Conservation (phyloP, 2,888 invertebrate genomes). For the Stegana nigrithorax region DNA sequence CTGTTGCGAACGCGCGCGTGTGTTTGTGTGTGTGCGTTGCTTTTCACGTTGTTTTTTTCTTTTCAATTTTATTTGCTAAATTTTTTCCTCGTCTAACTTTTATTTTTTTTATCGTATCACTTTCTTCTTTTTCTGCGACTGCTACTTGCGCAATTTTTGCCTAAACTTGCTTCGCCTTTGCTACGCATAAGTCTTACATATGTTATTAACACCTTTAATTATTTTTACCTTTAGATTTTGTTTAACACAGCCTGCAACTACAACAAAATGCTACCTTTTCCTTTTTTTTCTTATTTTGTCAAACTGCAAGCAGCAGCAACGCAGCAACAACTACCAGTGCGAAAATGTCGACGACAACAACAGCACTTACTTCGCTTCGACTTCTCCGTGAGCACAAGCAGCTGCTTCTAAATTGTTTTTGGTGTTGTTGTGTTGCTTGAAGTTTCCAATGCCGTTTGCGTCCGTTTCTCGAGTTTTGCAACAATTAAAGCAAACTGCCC, state of each 20-base stretch:
- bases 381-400: background rate
- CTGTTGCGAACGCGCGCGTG: background rate
- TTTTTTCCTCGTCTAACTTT: conserved; percentile 16
- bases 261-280: too few species aligned
- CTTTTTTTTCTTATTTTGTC: conserved; percentile 1
- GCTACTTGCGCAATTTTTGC: conserved; percentile 45
- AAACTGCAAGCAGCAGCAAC: background rate
- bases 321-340: background rate
- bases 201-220: conserved; percentile 33
- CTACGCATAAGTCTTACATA: conserved; percentile 66
- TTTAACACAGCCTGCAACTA: too few species aligned
- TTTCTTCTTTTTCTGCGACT: conserved; percentile 54
- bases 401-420: background rate
- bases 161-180: conserved; percentile 45
- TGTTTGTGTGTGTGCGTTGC: conserved; percentile 20
- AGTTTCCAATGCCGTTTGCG: background rate
- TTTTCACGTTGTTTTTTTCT: conserved; percentile 37
- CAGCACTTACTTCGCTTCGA: background rate
- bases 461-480: background rate
- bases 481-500: background rate
- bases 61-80: conserved; percentile 26
- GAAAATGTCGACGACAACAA: too few species aligned
- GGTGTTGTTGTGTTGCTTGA: background rate
- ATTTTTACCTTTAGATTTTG: too few species aligned
- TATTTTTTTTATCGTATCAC: conserved; percentile 34